Evolutionary conservation across 1,140 invertebrate genomes (phyloP).

Genomic region (Euglossa dilemma): DNA sequence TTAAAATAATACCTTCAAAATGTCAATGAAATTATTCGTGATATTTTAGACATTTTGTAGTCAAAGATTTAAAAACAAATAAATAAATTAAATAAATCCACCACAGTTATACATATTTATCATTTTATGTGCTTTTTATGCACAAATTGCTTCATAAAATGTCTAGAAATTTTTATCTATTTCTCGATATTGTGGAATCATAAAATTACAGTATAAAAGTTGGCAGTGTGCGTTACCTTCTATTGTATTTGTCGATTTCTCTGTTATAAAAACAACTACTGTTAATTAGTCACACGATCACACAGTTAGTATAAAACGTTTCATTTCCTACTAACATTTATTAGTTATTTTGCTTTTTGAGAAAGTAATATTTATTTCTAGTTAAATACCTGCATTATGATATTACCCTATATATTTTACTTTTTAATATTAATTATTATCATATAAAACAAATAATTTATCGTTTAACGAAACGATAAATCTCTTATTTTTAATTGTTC

Average conservation of each 20-base stretch:
- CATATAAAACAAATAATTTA: slow-evolving; percentile 9
- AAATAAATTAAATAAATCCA: slow-evolving; percentile 18
- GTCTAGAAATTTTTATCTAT: not conserved
- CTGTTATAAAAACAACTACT: slow-evolving; percentile 10
- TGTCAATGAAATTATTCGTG: slow-evolving; percentile 1
- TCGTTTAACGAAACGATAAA: not conserved
- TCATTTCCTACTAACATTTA: slow-evolving; percentile 15
- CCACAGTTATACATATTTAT: not conserved
- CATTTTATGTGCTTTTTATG: not conserved
- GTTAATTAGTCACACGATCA: not conserved
- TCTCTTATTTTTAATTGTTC: not conserved
- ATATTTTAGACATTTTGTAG: not conserved
- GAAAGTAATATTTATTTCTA: slow-evolving; percentile 4
- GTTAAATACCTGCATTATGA: slow-evolving; percentile 1
- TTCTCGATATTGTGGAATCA: not conserved
- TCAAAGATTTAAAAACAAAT: not conserved
- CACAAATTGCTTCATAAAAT: not conserved
- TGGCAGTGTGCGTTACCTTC: slow-evolving; percentile 35
- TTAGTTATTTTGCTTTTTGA: slow-evolving; percentile 2
- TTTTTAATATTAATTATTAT: slow-evolving; percentile 14
- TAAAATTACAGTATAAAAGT: slow-evolving; percentile 40
- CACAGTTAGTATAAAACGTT: slow-evolving; percentile 22
- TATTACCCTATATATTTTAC: not conserved
- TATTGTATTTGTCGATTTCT: slow-evolving; percentile 4
- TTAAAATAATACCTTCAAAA: slow-evolving; percentile 39